Evolutionary conservation across 2,888 invertebrate genomes (phyloP).

Genomic region (Aleiodes leptofemur): DNA sequence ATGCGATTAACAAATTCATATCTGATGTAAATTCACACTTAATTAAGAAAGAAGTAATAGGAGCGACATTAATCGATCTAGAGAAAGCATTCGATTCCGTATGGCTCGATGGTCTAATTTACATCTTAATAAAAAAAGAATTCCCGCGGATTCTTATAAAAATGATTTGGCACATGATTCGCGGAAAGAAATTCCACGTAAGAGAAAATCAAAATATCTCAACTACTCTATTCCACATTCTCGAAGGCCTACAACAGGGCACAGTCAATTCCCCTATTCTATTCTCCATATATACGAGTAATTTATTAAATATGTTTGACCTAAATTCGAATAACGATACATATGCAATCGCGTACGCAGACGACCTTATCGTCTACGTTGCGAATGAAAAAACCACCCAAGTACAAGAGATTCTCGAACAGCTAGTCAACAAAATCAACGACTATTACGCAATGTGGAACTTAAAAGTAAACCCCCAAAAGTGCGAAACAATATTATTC

Average conservation of each 20-base stretch:
- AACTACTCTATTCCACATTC: background rate
- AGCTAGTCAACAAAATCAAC: conserved; percentile 39
- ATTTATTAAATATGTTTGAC: conserved; percentile 39
- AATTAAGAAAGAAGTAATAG: too few relatives aligned
- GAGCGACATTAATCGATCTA: too few relatives aligned
- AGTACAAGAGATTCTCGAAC: too few relatives aligned
- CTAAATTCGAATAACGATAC: conserved; percentile 27
- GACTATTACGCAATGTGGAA: conserved; percentile 47
- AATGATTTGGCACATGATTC: too few relatives aligned
- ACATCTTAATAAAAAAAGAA: too few relatives aligned
- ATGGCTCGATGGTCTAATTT: too few relatives aligned
- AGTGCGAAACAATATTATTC: conserved; percentile 50
- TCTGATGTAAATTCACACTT: too few relatives aligned
- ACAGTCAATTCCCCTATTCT: conserved; percentile 42
- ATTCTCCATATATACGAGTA: conserved; percentile 43
- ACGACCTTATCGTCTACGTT: too few relatives aligned
- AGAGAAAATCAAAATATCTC: conserved; percentile 11
- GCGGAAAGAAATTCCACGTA: conserved; percentile 1
- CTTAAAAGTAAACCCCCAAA: conserved; percentile 42
- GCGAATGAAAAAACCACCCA: background rate
- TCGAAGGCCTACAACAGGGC: conserved; percentile 43
- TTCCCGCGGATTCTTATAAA: too few relatives aligned
- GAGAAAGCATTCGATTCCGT: too few relatives aligned
- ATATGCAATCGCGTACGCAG: background rate
- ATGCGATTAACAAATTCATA: too few relatives aligned